Percentiles rank a stretch among this genome's conserved stretches.
phyloP scores from a whole-genome alignment of 1,140 invertebrate species.

The Cydia strobilella region DNA sequence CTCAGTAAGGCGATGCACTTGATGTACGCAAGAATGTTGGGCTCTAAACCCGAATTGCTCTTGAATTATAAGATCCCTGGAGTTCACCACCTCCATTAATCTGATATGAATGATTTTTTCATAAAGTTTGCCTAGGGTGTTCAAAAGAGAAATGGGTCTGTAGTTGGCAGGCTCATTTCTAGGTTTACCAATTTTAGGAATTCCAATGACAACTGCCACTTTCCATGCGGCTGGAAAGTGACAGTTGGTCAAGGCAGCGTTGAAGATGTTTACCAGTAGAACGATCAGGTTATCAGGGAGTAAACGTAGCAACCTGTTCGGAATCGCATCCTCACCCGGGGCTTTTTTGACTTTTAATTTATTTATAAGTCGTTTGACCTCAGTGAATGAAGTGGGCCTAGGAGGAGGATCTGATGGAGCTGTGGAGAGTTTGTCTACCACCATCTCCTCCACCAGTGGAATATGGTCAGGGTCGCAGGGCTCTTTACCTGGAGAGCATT shows the following conservation, averaged over 20 bases:
- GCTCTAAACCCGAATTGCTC: slow-evolving; percentile 28
- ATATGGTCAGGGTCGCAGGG: background rate
- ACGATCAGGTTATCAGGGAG: background rate
- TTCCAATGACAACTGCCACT: slow-evolving; percentile 20
- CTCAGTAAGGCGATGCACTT: slow-evolving; percentile 6
- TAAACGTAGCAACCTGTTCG: background rate
- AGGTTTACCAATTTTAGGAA: background rate
- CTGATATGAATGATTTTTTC: background rate
- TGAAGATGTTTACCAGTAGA: background rate
- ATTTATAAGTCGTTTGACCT: background rate
- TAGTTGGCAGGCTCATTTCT: background rate
- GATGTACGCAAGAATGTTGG: slow-evolving; percentile 9
- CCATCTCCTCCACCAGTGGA: background rate
- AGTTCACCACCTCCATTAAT: no score
- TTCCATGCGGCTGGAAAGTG: slow-evolving; percentile 14
- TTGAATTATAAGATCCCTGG: background rate
- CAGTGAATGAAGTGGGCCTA: background rate
- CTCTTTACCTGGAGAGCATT: background rate
- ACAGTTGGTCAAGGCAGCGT: background rate
- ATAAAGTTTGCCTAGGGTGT: slow-evolving; percentile 16
- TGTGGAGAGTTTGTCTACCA: background rate
- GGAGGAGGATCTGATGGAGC: background rate
- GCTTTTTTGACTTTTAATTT: background rate
- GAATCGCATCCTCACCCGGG: background rate
- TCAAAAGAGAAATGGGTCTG: slow-evolving; percentile 22